Evolutionary conservation across 64 coral and sea anemone species (phyloP).

Genomic region (Anthopleura sola): DNA sequence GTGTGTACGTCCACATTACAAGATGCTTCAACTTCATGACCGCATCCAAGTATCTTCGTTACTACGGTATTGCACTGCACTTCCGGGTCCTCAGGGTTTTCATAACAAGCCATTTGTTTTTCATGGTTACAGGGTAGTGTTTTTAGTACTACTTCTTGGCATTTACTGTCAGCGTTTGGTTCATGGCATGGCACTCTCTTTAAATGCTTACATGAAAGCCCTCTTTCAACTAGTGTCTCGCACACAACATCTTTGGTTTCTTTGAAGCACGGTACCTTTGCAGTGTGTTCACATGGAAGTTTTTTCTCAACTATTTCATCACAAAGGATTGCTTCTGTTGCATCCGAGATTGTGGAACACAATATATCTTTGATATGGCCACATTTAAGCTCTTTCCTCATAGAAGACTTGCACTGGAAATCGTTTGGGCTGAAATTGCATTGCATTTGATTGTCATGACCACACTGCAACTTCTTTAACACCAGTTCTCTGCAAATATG

Average conservation of each 20-base stretch:
- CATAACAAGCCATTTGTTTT: conserved; percentile 5
- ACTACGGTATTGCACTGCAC: neutral
- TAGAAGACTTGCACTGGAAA: neutral
- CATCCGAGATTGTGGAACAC: neutral
- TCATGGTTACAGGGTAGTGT: conserved; percentile 17
- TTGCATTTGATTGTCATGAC: neutral
- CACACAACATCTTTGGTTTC: conserved; percentile 18
- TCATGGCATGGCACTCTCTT: conserved; percentile 9
- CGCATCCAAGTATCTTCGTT: neutral
- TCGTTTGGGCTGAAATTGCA: neutral
- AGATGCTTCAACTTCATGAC: neutral
- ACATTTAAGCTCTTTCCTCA: neutral
- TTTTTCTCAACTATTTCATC: conserved; percentile 24
- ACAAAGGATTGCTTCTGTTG: neutral
- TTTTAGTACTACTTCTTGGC: neutral
- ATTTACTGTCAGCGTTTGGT: neutral
- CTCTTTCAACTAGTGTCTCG: neutral
- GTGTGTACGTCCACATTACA: neutral
- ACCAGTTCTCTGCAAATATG: neutral
- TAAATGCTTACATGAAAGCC: conserved; percentile 5
- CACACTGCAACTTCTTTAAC: conserved; percentile 6
- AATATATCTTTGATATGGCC: conserved; percentile 7
- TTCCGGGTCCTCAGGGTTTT: neutral
- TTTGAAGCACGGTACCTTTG: neutral
- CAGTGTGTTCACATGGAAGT: conserved; percentile 29